Evolutionary conservation across 2,888 invertebrate genomes (phyloP).

Genomic region (Agriopis marginaria): DNA sequence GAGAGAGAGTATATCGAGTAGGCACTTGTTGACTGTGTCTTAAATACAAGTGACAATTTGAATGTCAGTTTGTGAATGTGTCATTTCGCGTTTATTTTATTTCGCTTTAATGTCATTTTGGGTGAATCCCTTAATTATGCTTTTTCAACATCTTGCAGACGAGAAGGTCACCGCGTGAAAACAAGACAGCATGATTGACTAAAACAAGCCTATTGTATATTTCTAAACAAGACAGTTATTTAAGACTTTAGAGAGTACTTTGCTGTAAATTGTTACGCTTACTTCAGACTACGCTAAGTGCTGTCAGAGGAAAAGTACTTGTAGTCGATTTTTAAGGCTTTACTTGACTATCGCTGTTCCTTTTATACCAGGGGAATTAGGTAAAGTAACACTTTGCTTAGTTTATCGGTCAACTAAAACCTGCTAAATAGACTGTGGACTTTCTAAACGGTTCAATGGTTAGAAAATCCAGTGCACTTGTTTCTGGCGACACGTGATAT

Average conservation of each 20-base stretch:
- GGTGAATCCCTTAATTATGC: neutral
- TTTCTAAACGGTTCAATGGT: slow-evolving; percentile 4
- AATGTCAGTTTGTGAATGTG: no score
- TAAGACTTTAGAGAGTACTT: slow-evolving; percentile 54
- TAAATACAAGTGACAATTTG: no score
- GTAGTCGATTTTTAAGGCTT: neutral
- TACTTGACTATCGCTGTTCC: neutral
- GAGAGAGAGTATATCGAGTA: no score
- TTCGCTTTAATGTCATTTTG: no score
- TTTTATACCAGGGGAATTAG: no score
- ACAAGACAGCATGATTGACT: neutral
- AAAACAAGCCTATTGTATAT: neutral
- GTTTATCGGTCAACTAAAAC: no score
- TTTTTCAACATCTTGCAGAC: neutral
- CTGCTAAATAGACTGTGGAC: neutral
- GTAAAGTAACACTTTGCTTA: no score
- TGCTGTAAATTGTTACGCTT: slow-evolving; percentile 62
- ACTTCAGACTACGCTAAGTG: slow-evolving; percentile 57
- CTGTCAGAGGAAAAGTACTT: slow-evolving; percentile 18
- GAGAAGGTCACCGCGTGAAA: neutral
- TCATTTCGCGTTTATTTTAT: no score
- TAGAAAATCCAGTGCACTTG: neutral
- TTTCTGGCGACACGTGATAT: slow-evolving; percentile 8
- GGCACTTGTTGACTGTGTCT: no score
- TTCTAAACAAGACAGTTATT: slow-evolving; percentile 23